Conservation (phyloP, 1,140 invertebrate genomes). For the Scaptodrosophila lebanonensis region DNA sequence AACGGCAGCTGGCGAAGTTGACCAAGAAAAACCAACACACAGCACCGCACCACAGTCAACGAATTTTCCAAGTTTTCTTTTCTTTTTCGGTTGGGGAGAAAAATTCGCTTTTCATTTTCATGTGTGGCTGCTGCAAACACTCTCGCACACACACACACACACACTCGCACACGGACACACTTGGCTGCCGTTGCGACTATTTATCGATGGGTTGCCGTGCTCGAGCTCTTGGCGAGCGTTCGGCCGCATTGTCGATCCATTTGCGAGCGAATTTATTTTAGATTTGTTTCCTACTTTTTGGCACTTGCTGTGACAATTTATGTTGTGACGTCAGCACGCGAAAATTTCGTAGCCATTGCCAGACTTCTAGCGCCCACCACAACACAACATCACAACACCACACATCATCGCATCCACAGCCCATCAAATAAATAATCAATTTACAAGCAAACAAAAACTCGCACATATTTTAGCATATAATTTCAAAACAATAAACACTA, state of each 20-base stretch:
- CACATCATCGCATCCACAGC: too few relatives aligned
- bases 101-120: conserved; percentile 73
- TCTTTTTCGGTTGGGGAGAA: conserved; percentile 59
- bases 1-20: conserved; percentile 52
- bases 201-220: conserved; percentile 56
- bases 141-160: conserved; percentile 5
- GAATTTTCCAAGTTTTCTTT: conserved; percentile 57
- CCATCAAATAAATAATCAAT: too few relatives aligned
- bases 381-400: too few relatives aligned
- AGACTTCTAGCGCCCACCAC: too few relatives aligned
- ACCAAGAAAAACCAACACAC: conserved; percentile 62
- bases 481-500: too few relatives aligned
- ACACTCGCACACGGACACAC: conserved; percentile 6
- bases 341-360: too few relatives aligned
- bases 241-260: conserved; percentile 58
- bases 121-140: conserved; percentile 40
- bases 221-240: conserved; percentile 14
- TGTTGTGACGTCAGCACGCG: conserved; percentile 25
- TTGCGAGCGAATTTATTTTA: conserved; percentile 43
- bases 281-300: conserved; percentile 14
- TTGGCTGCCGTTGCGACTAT: too few relatives aligned
- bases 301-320: conserved; percentile 37
- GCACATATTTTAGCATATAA: too few relatives aligned
- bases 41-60: conserved; percentile 43
- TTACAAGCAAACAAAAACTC: too few relatives aligned